phyloP scores from a whole-genome alignment of 2,113 vertebrate species.

The Podocnemis expansa region DNA sequence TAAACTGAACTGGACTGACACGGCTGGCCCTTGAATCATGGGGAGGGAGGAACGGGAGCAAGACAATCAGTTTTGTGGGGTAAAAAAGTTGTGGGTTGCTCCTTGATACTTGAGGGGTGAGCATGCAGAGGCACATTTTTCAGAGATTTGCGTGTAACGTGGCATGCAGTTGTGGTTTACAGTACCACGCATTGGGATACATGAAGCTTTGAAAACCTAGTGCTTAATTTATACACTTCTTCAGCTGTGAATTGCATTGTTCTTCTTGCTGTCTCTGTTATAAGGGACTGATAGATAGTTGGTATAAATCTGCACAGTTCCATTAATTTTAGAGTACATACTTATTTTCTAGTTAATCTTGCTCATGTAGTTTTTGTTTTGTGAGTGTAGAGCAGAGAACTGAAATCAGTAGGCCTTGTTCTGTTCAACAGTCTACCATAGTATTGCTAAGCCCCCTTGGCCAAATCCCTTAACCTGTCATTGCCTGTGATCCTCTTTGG shows the following conservation, averaged over 20 bases:
- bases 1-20: too few species aligned
- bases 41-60: neutral
- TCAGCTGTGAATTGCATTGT: neutral
- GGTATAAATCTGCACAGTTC: neutral
- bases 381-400: neutral
- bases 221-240: neutral
- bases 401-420: neutral
- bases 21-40: too few species aligned
- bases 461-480: neutral
- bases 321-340: neutral
- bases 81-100: neutral
- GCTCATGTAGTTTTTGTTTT: neutral
- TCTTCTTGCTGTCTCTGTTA: neutral
- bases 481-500: neutral
- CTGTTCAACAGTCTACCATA: neutral
- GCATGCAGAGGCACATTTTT: neutral
- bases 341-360: neutral
- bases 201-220: neutral
- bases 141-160: accelerated
- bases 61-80: neutral
- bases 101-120: neutral
- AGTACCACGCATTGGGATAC: accelerated
- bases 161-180: neutral
- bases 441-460: neutral
- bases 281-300: neutral